A percentile compares a stretch with the other conserved stretches of the same genome.
These are phyloP conservation scores for Chrysolina americana DNA, from an alignment of 2,888 invertebrate species.

Conservation along the genomic window DNA sequence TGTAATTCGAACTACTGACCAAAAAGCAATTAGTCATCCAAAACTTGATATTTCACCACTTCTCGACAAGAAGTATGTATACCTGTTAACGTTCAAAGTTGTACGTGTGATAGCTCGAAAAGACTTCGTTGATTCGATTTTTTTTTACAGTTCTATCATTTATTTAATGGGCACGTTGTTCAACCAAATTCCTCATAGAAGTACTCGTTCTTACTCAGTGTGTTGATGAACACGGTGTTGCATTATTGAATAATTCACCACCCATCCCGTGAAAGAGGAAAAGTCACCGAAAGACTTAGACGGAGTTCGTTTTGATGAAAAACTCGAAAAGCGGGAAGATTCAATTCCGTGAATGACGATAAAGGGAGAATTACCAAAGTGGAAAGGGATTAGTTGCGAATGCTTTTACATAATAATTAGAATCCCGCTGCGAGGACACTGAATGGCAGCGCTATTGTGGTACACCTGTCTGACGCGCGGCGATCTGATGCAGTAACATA, in stretches of 20 bases:
- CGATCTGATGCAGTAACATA: constrained; percentile 46
- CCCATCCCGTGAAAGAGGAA: neutral
- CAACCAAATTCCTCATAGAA: neutral
- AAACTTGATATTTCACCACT: too few species aligned
- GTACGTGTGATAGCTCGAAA: too few species aligned
- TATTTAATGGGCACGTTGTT: too few species aligned
- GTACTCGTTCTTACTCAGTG: neutral
- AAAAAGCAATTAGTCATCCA: too few species aligned
- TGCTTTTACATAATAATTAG: constrained; percentile 11
- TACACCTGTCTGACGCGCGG: neutral
- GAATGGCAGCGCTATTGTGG: neutral
- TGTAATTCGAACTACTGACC: too few species aligned
- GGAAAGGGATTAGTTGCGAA: constrained; percentile 9
- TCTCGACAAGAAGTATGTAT: too few species aligned
- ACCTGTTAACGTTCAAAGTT: too few species aligned
- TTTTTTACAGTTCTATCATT: too few species aligned
- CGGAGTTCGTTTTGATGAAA: neutral
- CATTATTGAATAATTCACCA: neutral
- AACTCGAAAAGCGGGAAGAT: neutral
- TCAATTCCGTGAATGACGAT: neutral
- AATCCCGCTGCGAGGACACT: neutral
- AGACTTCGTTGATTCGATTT: too few species aligned
- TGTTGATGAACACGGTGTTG: neutral
- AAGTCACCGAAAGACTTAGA: neutral
- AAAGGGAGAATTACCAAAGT: constrained; percentile 4